Evolutionary conservation across 2,113 vertebrate species (phyloP).

Genomic region (Promerops cafer): DNA sequence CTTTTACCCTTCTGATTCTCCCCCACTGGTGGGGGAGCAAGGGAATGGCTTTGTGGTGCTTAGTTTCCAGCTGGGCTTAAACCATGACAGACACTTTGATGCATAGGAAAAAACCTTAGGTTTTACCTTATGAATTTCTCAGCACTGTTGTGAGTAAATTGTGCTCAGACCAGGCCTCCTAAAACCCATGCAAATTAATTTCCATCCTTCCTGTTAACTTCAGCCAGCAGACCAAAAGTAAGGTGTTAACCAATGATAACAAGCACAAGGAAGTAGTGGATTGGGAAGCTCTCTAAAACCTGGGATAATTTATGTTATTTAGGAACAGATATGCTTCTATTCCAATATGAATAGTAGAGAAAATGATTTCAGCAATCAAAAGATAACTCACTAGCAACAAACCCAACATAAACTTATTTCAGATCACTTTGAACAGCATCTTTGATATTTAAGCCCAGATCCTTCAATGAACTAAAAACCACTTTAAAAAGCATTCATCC

Average conservation of each 20-base stretch:
- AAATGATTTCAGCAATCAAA: background rate
- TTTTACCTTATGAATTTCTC: background rate
- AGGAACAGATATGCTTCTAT: background rate
- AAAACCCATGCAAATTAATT: background rate
- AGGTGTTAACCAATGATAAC: background rate
- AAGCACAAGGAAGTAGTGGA: background rate
- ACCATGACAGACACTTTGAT: fast-evolving
- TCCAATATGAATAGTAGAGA: background rate
- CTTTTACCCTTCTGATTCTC: background rate
- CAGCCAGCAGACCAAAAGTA: background rate
- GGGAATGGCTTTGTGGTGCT: background rate
- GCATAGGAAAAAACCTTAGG: background rate
- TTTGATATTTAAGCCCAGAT: background rate
- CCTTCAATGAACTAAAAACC: background rate
- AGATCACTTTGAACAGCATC: background rate
- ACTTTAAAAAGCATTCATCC: background rate
- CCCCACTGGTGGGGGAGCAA: background rate
- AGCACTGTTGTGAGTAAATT: background rate
- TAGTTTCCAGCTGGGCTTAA: background rate
- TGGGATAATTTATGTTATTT: background rate
- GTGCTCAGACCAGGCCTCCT: background rate
- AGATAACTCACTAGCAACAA: background rate
- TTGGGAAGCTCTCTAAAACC: background rate
- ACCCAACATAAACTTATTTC: background rate
- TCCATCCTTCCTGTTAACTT: background rate